These are phyloP conservation scores for Limnothrissa miodon DNA, from an alignment of 2,113 vertebrate genomes.

Conservation along the genomic window DNA sequence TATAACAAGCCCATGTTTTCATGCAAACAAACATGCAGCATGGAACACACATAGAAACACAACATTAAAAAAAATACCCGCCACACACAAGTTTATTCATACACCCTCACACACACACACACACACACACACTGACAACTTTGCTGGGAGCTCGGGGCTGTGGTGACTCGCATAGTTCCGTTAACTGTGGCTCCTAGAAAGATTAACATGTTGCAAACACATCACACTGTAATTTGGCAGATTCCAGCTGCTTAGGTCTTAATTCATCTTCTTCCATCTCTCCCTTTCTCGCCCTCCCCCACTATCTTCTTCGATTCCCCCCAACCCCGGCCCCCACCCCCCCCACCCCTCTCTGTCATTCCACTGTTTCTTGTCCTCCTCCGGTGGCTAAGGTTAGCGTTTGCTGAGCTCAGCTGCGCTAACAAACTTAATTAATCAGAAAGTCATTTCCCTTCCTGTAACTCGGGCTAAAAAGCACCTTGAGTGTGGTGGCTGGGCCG, in stretches of 20 bases:
- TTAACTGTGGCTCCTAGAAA: not conserved
- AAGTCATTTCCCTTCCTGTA: constrained; percentile 89
- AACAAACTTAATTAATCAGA: constrained; percentile 94
- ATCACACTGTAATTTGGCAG: not conserved
- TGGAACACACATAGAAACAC: not conserved
- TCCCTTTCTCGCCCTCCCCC: not conserved
- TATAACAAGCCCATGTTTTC: too few relatives aligned
- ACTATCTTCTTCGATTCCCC: not conserved
- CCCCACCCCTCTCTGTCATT: constrained; percentile 41
- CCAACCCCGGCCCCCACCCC: not conserved
- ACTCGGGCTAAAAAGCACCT: constrained; percentile 86
- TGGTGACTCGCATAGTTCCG: not conserved
- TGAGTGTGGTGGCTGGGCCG: constrained; percentile 83
- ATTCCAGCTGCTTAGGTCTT: not conserved
- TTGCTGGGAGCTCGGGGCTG: not conserved
- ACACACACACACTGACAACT: not conserved
- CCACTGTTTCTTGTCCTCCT: constrained; percentile 43
- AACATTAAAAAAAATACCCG: too few relatives aligned
- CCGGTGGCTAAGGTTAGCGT: constrained; percentile 76
- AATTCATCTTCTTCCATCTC: not conserved
- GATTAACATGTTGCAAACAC: not conserved
- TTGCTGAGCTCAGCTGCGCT: constrained; percentile 89
- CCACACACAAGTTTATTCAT: too few relatives aligned
- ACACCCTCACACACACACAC: not conserved
- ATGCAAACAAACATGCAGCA: not conserved